phyloP scores from a whole-genome alignment of 2,888 invertebrate genomes.

The Ommatoiulus sabulosus region DNA sequence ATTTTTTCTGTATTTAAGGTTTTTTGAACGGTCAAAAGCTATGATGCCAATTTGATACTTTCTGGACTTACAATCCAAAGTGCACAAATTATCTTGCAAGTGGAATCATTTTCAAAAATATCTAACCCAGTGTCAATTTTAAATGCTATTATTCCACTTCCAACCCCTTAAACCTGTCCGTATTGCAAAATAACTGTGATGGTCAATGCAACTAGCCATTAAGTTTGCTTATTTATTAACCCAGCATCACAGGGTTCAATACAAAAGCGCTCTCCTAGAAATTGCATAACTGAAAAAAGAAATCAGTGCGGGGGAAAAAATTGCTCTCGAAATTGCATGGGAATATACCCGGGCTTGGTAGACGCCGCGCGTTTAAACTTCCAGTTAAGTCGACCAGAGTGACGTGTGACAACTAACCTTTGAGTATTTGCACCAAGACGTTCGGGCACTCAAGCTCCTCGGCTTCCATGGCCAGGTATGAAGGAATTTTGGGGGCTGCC shows the following conservation, averaged over 20 bases:
- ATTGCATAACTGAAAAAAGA: background rate
- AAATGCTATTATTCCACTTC: too few relatives aligned
- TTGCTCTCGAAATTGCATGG: background rate
- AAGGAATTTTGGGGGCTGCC: constrained; percentile 5
- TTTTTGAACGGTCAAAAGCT: too few relatives aligned
- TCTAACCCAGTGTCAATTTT: too few relatives aligned
- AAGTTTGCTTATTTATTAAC: background rate
- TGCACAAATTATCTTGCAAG: too few relatives aligned
- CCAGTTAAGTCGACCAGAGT: constrained; percentile 56
- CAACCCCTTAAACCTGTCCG: too few relatives aligned
- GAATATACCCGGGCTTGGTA: background rate
- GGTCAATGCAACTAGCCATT: too few relatives aligned
- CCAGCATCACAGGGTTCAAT: background rate
- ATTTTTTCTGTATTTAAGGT: too few relatives aligned
- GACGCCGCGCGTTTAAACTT: constrained; percentile 49
- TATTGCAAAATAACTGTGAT: too few relatives aligned
- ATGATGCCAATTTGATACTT: too few relatives aligned
- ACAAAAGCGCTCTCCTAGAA: background rate
- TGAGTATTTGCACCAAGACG: constrained; percentile 23
- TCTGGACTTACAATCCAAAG: too few relatives aligned
- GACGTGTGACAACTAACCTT: constrained; percentile 52
- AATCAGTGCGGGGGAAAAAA: background rate
- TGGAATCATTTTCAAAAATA: too few relatives aligned
- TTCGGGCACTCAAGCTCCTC: background rate
- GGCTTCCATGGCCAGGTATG: background rate